These are phyloP conservation scores for Pterocles burchelli DNA, from an alignment of 2,113 vertebrate genomes.

Conservation along the genomic window DNA sequence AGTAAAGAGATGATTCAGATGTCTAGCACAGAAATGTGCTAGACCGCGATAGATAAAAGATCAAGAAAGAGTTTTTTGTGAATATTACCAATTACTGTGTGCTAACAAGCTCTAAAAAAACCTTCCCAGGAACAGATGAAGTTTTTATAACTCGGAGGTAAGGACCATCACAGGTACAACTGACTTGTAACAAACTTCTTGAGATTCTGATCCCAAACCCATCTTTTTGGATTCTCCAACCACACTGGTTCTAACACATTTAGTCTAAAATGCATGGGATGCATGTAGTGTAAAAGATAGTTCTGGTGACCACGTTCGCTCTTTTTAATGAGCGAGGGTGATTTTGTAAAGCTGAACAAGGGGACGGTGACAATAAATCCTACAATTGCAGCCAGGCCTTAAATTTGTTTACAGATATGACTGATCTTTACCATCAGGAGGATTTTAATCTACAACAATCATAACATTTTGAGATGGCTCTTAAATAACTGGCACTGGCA, in stretches of 20 bases:
- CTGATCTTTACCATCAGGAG: neutral
- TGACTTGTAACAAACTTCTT: neutral
- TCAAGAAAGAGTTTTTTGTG: neutral
- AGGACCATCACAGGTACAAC: neutral
- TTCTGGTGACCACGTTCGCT: neutral
- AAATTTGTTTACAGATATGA: neutral
- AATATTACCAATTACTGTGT: constrained; percentile 16
- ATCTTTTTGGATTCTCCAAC: neutral
- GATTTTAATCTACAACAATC: constrained; percentile 50
- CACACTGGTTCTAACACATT: neutral
- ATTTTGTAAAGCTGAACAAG: neutral
- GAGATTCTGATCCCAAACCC: neutral
- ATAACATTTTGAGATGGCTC: constrained; percentile 18
- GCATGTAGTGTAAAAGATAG: neutral
- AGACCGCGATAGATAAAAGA: constrained; percentile 14
- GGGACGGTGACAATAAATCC: neutral
- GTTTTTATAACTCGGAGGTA: constrained; percentile 9
- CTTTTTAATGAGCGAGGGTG: neutral
- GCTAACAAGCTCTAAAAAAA: constrained; percentile 29
- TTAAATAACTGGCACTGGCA: neutral
- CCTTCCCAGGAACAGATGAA: neutral
- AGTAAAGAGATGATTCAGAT: constrained; percentile 4
- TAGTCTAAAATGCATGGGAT: neutral
- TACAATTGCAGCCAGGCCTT: neutral
- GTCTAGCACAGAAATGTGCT: constrained; percentile 36